Evolutionary conservation across 1,140 invertebrate genomes (phyloP), one percentile per base, ranked within the genome.

Genomic region (Cephus cinctus): DNA sequence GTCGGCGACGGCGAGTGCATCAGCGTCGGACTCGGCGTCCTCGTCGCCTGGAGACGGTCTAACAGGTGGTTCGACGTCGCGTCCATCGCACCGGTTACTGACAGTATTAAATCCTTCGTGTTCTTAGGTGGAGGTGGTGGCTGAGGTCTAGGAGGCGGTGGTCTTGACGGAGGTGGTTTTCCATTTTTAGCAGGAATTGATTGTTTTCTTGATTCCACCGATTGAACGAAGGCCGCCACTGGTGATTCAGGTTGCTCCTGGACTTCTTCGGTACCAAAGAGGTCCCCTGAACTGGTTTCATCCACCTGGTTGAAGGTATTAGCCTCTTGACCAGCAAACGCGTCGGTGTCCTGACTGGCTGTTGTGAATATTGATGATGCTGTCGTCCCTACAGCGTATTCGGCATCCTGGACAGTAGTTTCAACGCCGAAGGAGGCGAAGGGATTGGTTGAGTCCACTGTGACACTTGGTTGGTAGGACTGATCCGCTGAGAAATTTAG

Each of bases 21-120:
- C 9, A 88, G 84, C 1, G 90, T 87, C 1, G 89, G 89, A 69
- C 88, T 90, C 0, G 89, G 89, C 1, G 87, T 89, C 50, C 88
- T 80, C 1, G 89, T 92, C 5, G 86, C 87, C 50, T 89, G 86
- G 32, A 93, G 81, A 34, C 90, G 83, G 52, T 92, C 88, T 27
- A 93, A 63, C 35, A 94, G 75, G 67, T 90, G 86, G 14, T 88
- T 87, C 43, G 89, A 92, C 1, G 89, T 90, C 19, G 90, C 88
- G 65, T 94, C 89, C 87, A 94, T 86, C 32, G 89, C 89, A 4
- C 88, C 90, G 16, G 91, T 92, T 0, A 94, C 90, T 9, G 87
- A 89, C 36, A 89, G 79, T 18, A 94, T 86, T 2, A 94, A 76
- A 63, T 93, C 88, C 79, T 93, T 88, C 0, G 90, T 93, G 65